Base-by-base conservation (phyloP, 2,113 vertebrate species). In the Anolis carolinensis region DNA sequence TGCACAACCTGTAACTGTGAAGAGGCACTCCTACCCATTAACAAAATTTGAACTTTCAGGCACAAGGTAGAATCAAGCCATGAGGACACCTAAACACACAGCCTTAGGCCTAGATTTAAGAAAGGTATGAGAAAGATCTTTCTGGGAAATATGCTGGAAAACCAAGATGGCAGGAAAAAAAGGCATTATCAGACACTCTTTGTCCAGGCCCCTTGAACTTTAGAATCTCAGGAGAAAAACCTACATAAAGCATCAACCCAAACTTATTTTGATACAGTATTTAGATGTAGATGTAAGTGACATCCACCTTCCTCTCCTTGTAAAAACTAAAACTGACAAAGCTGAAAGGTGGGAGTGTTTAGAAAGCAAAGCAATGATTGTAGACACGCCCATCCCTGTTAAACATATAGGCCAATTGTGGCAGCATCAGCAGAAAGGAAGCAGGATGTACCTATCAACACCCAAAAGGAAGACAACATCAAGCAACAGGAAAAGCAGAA, bases 381-480 rank as follows among this genome's bases (percentile, higher is more conserved):
- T 11, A 36, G 65, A 55, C 0, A 48, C 25, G 20, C 21, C 79
- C 4, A 34, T 44, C 73, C 39, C 3, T n/a, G 80, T 16, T 55
- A 70, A 62, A 74, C 75, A 89, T 62, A 62, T 16, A 14, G 55
- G n/a, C 39, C 63, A 68, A 72, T 11, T 0, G 7, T 25, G 1
- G 5, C 62, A 1, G 1, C 25, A 34, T 75, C 68, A 34, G 65
- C 44, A 80, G 44, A 0, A 1, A 90, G 36, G 87, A 89, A 79
- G 87, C 34, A 78, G 75, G 81, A 83, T 18, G 82, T 16, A n/a
- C 68, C 72, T 78, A 36, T 79, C 68, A 62, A 79, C 50, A 2
- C 32, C 20, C 62, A 82, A 85, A 82, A 85, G 48, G 34, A 89
- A 76, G 78, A 83, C 73, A 18, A 81, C 34, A 79, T 18, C 74